Percentiles rank a stretch among this genome's conserved stretches.
Conservation (phyloP, 2,113 vertebrate genomes). For the Tychaedon coryphoeus region DNA sequence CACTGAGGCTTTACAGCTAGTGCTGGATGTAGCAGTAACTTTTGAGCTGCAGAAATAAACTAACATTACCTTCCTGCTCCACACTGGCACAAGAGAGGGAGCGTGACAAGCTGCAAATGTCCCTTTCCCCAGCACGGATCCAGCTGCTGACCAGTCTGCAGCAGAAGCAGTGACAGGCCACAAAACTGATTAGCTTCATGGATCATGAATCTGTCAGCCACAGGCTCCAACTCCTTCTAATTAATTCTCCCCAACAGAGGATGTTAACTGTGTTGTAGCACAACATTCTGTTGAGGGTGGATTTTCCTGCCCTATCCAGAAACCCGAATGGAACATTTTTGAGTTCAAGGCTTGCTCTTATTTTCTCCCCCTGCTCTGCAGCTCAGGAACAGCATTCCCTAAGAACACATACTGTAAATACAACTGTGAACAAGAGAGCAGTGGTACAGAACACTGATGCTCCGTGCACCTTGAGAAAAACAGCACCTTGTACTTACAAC, state of each 20-base stretch:
- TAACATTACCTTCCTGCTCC: not conserved
- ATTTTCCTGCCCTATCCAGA: not conserved
- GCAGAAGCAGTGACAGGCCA: not conserved
- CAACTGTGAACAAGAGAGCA: not conserved
- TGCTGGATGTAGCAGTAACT: not conserved
- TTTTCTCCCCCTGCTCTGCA: not conserved
- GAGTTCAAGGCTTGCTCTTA: not conserved
- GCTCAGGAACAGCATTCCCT: not conserved
- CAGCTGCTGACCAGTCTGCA: not conserved
- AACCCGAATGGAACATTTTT: not conserved
- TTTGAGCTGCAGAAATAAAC: not conserved
- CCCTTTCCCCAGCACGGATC: not conserved
- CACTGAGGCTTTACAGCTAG: not conserved
- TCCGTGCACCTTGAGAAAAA: not conserved
- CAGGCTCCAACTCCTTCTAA: constrained; percentile 30
- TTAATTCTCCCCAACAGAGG: constrained; percentile 11
- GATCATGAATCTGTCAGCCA: constrained; percentile 15
- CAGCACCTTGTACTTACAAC: not conserved
- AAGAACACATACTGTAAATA: not conserved
- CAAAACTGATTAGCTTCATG: constrained; percentile 6
- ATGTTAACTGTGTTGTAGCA: not conserved
- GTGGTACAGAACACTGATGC: not conserved
- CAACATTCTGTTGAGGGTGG: not conserved
- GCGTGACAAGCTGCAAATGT: not conserved
- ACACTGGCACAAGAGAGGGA: not conserved